These are phyloP conservation scores for Anastrepha obliqua DNA, from an alignment of 1,140 invertebrate species.

Conservation along the genomic window DNA sequence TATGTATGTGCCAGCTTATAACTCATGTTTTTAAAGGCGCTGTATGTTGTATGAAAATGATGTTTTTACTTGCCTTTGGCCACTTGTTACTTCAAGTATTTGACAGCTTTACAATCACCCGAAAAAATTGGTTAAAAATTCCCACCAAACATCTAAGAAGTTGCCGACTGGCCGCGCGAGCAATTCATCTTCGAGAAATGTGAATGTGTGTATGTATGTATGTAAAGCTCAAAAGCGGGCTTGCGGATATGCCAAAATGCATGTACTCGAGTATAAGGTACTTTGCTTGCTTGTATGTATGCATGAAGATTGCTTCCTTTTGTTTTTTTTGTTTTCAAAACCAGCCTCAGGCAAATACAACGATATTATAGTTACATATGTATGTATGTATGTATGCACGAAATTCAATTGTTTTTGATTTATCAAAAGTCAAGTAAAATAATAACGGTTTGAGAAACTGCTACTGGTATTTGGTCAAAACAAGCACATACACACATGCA, in stretches of 20 bases:
- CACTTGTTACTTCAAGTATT: background rate
- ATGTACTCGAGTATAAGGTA: background rate
- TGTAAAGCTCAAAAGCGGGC: background rate
- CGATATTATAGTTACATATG: background rate
- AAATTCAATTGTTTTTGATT: constrained; percentile 48
- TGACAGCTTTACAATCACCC: constrained; percentile 12
- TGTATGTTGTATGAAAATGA: background rate
- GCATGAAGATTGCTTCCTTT: background rate
- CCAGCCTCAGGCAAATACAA: background rate
- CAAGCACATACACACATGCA: background rate
- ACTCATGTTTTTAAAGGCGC: background rate
- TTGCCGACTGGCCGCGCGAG: constrained; percentile 6
- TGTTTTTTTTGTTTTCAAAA: background rate
- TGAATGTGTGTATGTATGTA: background rate
- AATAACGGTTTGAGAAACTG: constrained; percentile 2
- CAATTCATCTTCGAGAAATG: constrained; percentile 3
- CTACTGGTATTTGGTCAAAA: constrained; percentile 21
- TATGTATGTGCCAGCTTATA: background rate
- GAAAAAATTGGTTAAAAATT: constrained; percentile 28
- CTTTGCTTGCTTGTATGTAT: background rate
- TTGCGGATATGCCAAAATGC: background rate
- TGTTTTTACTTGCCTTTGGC: background rate
- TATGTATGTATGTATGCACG: background rate
- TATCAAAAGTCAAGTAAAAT: constrained; percentile 31
- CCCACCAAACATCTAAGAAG: constrained; percentile 36